Evolutionary conservation across 2,113 vertebrate genomes (phyloP), one percentile per base, ranked within the genome.

Genomic region (Salvelinus fontinalis): DNA sequence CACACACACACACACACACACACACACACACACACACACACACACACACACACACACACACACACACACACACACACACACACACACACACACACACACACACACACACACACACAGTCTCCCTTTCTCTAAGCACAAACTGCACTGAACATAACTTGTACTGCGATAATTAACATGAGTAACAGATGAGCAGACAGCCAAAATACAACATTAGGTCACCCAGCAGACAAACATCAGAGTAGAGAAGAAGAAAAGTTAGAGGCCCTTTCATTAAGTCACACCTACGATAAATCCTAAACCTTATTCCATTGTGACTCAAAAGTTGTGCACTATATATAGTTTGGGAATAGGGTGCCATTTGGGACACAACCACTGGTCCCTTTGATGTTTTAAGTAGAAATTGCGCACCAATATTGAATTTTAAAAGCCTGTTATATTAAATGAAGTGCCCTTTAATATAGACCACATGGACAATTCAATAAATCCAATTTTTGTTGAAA

Each of bases 111-210:
- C 24, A 27, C 12, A 29, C 74, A 26, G n/a, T 60, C 29, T 39
- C 31, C 59, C 48, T 71, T 44, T 34, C 51, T 83, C 78, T 75
- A 81, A 69, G 88, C 87, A 84, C 87, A 84, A 84, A 71, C 81
- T 79, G 85, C 79, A 85, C 80, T 75, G 77, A 78, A 86, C 85
- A 81, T 79, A 75, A 72, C 79, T 75, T 86, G 79, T 75, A 79
- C 82, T 86, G 81, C 81, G 82, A 85, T 86, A 86, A 91, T 90
- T 79, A 88, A 84, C 71, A 80, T 73, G 83, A 79, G 71, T 79
- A 81, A 80, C 79, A 89, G 80, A 59, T 72, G 81, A 88, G 80
- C 77, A 78, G 83, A 77, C 76, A 78, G 77, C 75, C 79, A 78
- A 78, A 81, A 59, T 48, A 85, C 65, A 69, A 74, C 76, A 48